Evolutionary conservation across 1,140 invertebrate genomes (phyloP).

Genomic region (Drosophila tristis): DNA sequence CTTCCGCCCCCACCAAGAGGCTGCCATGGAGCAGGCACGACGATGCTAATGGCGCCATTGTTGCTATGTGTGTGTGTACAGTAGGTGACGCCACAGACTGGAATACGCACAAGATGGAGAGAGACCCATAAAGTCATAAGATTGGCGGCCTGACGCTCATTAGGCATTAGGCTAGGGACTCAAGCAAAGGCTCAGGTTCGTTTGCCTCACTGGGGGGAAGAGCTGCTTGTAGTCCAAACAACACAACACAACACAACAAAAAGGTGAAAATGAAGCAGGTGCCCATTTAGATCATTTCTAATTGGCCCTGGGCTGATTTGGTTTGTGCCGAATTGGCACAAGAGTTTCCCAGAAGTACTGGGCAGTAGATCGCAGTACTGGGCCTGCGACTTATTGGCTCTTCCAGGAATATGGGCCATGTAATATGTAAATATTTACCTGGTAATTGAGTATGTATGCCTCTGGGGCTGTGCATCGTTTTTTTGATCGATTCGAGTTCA

Average conservation of each 20-base stretch:
- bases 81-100: background rate
- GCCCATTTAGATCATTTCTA: background rate
- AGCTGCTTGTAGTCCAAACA: too few species aligned
- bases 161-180: slow-evolving; percentile 24
- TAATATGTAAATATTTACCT: slow-evolving; percentile 37
- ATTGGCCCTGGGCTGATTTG: background rate
- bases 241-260: too few species aligned
- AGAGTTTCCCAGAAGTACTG: slow-evolving; percentile 2
- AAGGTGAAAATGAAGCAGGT: too few species aligned
- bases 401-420: slow-evolving; percentile 20
- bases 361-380: slow-evolving; percentile 1
- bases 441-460: slow-evolving; percentile 48
- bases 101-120: slow-evolving; percentile 1
- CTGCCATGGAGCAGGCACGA: slow-evolving; percentile 33
- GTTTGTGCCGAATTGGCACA: too few species aligned
- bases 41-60: slow-evolving; percentile 68
- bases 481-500: slow-evolving; percentile 50
- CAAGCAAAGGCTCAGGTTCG: slow-evolving; percentile 6
- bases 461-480: slow-evolving; percentile 36
- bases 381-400: slow-evolving; percentile 3
- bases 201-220: background rate
- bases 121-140: slow-evolving; percentile 36
- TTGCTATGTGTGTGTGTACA: slow-evolving; percentile 37
- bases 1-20: slow-evolving; percentile 38
- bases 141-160: slow-evolving; percentile 55